Evolutionary conservation across 2,888 invertebrate species (phyloP).

Genomic region (Plagodis pulveraria): DNA sequence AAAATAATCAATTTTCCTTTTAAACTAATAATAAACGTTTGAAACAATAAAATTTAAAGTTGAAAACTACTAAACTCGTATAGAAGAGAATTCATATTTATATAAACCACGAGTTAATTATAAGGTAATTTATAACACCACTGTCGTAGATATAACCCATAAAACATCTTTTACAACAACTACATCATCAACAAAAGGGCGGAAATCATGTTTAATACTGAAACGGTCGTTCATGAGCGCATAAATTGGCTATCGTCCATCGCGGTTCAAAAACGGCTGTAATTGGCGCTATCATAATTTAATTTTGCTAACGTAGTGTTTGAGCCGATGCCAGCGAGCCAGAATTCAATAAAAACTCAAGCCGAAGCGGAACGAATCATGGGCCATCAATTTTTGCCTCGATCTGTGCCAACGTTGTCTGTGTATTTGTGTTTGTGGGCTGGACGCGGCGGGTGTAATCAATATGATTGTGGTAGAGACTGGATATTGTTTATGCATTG

Average conservation of each 20-base stretch:
- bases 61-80: too few relatives aligned
- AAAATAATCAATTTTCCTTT: too few relatives aligned
- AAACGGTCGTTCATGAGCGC: slow-evolving; percentile 49
- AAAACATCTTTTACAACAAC: slow-evolving; percentile 18
- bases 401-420: slow-evolving; percentile 37
- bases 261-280: slow-evolving; percentile 76
- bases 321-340: slow-evolving; percentile 76
- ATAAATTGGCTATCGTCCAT: slow-evolving; percentile 77
- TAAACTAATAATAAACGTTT: too few relatives aligned
- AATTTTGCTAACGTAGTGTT: slow-evolving; percentile 79
- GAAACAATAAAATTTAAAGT: too few relatives aligned
- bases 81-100: too few relatives aligned
- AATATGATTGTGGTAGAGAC: slow-evolving; percentile 1
- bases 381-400: slow-evolving; percentile 55
- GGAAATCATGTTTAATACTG: slow-evolving; percentile 49
- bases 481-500: not conserved
- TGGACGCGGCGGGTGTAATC: slow-evolving; percentile 1
- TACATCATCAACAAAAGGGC: slow-evolving; percentile 36
- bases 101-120: too few relatives aligned
- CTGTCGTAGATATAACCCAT: too few relatives aligned
- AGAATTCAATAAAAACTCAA: slow-evolving; percentile 74
- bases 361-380: slow-evolving; percentile 52
- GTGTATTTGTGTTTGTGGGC: slow-evolving; percentile 11
- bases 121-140: too few relatives aligned
- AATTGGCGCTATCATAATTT: slow-evolving; percentile 79